Evolutionary conservation across 2,797 vertebrate genomes (phyloP).

Genomic region (Choloepus didactylus): DNA sequence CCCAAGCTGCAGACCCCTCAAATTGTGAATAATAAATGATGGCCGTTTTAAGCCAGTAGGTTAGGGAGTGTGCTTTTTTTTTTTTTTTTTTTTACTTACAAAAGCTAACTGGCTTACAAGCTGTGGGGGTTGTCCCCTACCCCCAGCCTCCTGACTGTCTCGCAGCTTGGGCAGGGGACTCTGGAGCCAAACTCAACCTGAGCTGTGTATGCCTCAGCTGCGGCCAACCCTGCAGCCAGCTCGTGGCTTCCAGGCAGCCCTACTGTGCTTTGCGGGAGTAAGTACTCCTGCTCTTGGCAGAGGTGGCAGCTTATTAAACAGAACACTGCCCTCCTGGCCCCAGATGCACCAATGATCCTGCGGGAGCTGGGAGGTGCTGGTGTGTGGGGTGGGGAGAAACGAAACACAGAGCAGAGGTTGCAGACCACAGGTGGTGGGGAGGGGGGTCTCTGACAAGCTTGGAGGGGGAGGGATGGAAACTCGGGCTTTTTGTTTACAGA

Average conservation of each 20-base stretch:
- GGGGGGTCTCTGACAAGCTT: background rate
- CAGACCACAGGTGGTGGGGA: background rate
- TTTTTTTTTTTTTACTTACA: background rate
- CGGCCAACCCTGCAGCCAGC: constrained; percentile 67
- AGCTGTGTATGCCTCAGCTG: constrained; percentile 52
- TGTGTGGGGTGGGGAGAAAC: no score
- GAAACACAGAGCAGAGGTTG: no score
- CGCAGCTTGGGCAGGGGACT: background rate
- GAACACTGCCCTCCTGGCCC: constrained; percentile 72
- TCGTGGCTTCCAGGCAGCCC: constrained; percentile 68
- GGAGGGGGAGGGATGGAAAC: background rate
- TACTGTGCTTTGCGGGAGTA: constrained; percentile 54
- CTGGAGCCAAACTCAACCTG: constrained; percentile 68
- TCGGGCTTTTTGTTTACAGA: constrained; percentile 21
- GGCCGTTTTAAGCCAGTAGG: background rate
- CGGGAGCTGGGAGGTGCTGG: background rate
- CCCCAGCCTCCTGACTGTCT: background rate
- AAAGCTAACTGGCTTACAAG: background rate
- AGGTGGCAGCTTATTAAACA: constrained; percentile 80
- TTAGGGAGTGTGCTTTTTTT: background rate
- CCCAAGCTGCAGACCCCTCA: background rate
- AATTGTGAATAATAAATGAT: background rate
- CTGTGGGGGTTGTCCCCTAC: background rate
- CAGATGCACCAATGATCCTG: background rate
- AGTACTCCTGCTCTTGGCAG: constrained; percentile 81